These are phyloP conservation scores for Forbesichthys agassizii DNA, from an alignment of 2,113 vertebrate species.

Conservation along the genomic window DNA sequence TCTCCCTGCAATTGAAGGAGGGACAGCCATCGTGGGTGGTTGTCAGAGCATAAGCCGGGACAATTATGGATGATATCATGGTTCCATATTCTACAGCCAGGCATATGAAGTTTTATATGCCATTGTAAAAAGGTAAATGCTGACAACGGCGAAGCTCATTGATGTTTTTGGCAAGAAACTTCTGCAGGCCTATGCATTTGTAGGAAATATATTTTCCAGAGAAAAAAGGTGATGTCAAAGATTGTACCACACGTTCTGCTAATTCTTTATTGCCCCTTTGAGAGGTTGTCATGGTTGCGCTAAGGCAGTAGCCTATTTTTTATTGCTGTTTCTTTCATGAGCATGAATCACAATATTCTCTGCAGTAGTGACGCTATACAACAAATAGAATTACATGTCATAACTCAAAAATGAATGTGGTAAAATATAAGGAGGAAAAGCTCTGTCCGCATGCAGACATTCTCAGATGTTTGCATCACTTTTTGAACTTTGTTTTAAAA, in stretches of 20 bases:
- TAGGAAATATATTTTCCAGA: constrained; percentile 53
- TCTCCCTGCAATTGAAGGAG: background rate
- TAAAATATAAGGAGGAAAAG: background rate
- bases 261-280: constrained; percentile 43
- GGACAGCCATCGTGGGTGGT: constrained; percentile 36
- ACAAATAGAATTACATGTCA: no score
- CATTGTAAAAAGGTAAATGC: constrained; percentile 51
- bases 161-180: constrained; percentile 56
- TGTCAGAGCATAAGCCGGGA: constrained; percentile 23
- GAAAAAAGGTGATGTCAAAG: constrained; percentile 54
- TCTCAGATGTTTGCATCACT: background rate
- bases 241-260: constrained; percentile 44
- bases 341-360: constrained; percentile 18
- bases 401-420: no score
- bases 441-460: background rate
- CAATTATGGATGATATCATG: constrained; percentile 50
- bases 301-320: background rate
- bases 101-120: constrained; percentile 33
- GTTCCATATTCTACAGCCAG: constrained; percentile 35
- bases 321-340: constrained; percentile 15
- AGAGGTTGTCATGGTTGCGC: constrained; percentile 19
- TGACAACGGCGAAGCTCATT: constrained; percentile 36
- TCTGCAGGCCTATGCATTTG: constrained; percentile 37
- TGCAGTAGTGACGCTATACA: background rate
- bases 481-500: background rate